Evolutionary conservation across 2,888 invertebrate genomes (phyloP).

Genomic region (Eilema depressum): DNA sequence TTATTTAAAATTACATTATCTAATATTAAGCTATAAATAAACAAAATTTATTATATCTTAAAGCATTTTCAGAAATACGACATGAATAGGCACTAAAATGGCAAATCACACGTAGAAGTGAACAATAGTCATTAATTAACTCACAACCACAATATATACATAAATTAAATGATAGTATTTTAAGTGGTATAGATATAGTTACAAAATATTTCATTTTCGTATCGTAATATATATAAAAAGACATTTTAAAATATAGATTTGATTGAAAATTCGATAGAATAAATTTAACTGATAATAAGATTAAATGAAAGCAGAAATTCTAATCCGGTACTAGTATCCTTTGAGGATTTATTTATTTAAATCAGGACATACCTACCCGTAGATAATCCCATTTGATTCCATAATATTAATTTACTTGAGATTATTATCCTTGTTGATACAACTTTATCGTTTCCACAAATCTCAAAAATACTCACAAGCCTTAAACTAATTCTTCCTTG

Average conservation of each 20-base stretch:
- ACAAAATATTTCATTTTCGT: slow-evolving; percentile 33
- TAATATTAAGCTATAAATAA: slow-evolving; percentile 50
- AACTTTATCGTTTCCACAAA: slow-evolving; percentile 13
- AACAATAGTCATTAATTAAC: slow-evolving; percentile 69
- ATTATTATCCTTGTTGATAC: slow-evolving; percentile 35
- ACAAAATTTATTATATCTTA: slow-evolving; percentile 55
- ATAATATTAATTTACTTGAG: slow-evolving; percentile 29
- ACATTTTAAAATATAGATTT: slow-evolving; percentile 34
- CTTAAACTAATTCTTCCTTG: slow-evolving; percentile 36
- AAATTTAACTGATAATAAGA: slow-evolving; percentile 16
- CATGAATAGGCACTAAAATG: slow-evolving; percentile 83
- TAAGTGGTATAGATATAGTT: slow-evolving; percentile 39
- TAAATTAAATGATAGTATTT: slow-evolving; percentile 51
- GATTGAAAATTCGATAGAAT: slow-evolving; percentile 23
- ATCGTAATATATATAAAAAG: no score
- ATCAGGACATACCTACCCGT: neutral
- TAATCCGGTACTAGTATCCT: neutral
- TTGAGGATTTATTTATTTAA: neutral
- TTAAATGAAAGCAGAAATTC: neutral
- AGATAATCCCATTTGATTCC: neutral
- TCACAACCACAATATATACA: slow-evolving; percentile 82
- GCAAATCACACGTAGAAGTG: slow-evolving; percentile 80
- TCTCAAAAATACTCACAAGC: slow-evolving; percentile 31
- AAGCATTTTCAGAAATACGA: slow-evolving; percentile 68
- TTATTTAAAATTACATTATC: slow-evolving; percentile 39